A percentile compares a stretch with the other conserved stretches of the same genome.
These are phyloP conservation scores for Priocnemis perturbator DNA, from an alignment of 2,888 invertebrate species.

Conservation along the genomic window DNA sequence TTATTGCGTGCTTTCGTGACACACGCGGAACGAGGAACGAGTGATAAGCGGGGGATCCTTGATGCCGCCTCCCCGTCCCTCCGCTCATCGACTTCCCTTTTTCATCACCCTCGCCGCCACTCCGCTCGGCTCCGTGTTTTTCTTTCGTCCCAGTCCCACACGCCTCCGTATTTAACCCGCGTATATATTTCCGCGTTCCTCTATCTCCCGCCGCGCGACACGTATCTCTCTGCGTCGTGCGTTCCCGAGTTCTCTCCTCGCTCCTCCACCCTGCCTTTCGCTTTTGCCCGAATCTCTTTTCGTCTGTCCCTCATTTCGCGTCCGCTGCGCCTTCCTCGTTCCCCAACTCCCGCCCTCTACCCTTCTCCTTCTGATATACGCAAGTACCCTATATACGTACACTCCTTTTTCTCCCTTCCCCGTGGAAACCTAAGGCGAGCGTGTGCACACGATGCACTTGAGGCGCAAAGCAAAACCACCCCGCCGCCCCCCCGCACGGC, in stretches of 20 bases:
- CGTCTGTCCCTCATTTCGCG: background rate
- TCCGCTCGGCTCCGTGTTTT: background rate
- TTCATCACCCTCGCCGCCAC: background rate
- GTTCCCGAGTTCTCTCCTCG: background rate
- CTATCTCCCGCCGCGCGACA: slow-evolving; percentile 16
- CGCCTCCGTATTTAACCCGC: background rate
- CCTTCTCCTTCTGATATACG: slow-evolving; percentile 47
- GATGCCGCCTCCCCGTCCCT: no score
- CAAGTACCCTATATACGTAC: background rate
- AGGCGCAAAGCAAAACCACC: slow-evolving; percentile 48
- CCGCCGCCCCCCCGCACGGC: slow-evolving; percentile 53
- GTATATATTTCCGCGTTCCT: background rate
- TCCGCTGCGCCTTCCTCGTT: background rate
- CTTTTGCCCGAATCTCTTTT: slow-evolving; percentile 31
- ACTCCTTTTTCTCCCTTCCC: slow-evolving; percentile 22
- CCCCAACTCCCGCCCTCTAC: background rate
- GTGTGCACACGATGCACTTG: slow-evolving; percentile 43
- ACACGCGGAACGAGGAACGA: slow-evolving; percentile 18
- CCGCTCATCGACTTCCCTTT: background rate
- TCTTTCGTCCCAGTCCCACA: background rate
- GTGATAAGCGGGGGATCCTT: background rate
- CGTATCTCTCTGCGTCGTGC: slow-evolving; percentile 11
- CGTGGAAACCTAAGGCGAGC: slow-evolving; percentile 43
- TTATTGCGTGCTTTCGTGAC: slow-evolving; percentile 2
- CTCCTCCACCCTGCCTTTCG: slow-evolving; percentile 36